Evolutionary conservation across 2,888 invertebrate genomes (phyloP).

Genomic region (Apomyelois bistriatella): DNA sequence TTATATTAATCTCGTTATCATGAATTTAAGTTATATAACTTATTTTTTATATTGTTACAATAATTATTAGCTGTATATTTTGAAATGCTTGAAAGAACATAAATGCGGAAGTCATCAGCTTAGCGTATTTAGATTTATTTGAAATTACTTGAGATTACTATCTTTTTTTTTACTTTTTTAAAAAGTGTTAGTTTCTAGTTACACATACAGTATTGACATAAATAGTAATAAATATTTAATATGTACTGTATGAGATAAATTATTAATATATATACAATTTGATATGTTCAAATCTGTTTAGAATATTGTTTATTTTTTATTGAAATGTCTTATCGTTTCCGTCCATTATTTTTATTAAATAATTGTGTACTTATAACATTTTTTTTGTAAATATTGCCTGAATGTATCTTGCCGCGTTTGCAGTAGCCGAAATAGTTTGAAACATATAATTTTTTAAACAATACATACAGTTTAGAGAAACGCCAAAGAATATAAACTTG

Average conservation of each 20-base stretch:
- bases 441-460: conserved; percentile 38
- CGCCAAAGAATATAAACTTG: conserved; percentile 69
- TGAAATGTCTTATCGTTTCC: conserved; percentile 71
- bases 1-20: conserved; percentile 44
- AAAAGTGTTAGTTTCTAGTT: conserved; percentile 55
- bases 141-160: conserved; percentile 78
- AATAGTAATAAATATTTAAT: conserved; percentile 21
- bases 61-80: conserved; percentile 37
- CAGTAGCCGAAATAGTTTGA: conserved; percentile 30
- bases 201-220: conserved; percentile 31
- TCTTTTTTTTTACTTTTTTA: conserved; percentile 67
- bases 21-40: conserved; percentile 32
- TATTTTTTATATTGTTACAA: conserved; percentile 41
- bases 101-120: conserved; percentile 44
- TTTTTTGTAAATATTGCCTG: conserved; percentile 44
- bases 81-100: conserved; percentile 24
- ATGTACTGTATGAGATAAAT: conserved; percentile 42
- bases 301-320: conserved; percentile 45
- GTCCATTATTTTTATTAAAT: conserved; percentile 58
- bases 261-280: conserved; percentile 39
- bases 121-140: conserved; percentile 47
- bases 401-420: conserved; percentile 29
- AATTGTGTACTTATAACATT: conserved; percentile 43
- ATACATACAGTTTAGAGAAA: conserved; percentile 76
- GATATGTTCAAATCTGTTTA: conserved; percentile 53